Conservation (phyloP, 2,113 vertebrate species). For the Girardinichthys multiradiatus region DNA sequence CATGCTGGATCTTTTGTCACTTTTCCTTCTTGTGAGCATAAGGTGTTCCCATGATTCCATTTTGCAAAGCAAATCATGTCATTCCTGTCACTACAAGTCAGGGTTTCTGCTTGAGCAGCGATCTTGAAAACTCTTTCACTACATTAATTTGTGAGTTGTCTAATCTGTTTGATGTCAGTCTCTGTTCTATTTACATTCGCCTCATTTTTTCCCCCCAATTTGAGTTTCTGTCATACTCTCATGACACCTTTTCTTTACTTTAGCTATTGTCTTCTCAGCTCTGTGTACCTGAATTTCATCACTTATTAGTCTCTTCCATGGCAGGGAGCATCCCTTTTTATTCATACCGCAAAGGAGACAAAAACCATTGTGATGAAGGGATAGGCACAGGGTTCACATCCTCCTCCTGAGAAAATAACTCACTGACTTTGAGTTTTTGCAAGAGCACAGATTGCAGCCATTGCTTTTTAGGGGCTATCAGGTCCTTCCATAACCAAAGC, state of each 20-base stretch:
- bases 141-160: conserved; percentile 65
- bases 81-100: conserved; percentile 53
- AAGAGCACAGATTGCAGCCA: neutral
- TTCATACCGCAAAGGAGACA: conserved; percentile 41
- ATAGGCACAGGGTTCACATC: conserved; percentile 28
- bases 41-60: conserved; percentile 55
- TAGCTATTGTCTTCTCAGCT: conserved; percentile 37
- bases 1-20: conserved; percentile 23
- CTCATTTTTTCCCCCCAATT: neutral
- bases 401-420: conserved; percentile 24
- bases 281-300: conserved; percentile 38
- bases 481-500: neutral
- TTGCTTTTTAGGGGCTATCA: neutral
- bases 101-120: conserved; percentile 58
- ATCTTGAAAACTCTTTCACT: conserved; percentile 61
- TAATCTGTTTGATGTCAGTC: conserved; percentile 61
- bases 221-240: conserved; percentile 10
- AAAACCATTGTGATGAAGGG: conserved; percentile 41
- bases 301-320: conserved; percentile 54
- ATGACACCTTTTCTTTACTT: conserved; percentile 26
- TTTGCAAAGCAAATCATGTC: conserved; percentile 59
- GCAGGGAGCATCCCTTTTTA: conserved; percentile 32
- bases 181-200: conserved; percentile 34
- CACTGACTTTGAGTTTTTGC: conserved; percentile 36
- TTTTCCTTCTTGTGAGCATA: conserved; percentile 7